A percentile compares a stretch with the other conserved stretches of the same genome.
These are phyloP conservation scores for Sebastiscus albofasciatus DNA, from an alignment of 2,797 vertebrate species.

Conservation along the genomic window DNA sequence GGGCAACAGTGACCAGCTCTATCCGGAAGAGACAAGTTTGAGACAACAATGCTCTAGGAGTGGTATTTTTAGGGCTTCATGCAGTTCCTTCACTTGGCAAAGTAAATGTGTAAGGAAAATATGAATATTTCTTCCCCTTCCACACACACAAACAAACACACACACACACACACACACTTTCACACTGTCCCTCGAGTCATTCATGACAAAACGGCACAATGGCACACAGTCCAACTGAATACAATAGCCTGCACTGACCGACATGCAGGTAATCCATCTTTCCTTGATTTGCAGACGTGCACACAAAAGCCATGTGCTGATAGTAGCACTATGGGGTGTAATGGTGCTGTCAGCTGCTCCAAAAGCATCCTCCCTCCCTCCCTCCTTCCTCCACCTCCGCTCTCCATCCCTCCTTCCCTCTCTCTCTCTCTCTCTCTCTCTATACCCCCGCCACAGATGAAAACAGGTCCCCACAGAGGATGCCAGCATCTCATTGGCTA, in stretches of 20 bases:
- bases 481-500: conserved; percentile 79
- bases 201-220: conserved; percentile 36
- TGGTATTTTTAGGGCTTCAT: background rate
- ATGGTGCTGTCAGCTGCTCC: conserved; percentile 76
- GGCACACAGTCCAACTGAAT: conserved; percentile 13
- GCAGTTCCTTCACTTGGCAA: background rate
- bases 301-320: conserved; percentile 78
- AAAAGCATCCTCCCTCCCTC: conserved; percentile 51
- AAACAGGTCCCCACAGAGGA: conserved; percentile 77
- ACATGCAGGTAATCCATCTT: conserved; percentile 72
- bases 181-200: conserved; percentile 11
- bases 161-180: background rate
- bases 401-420: conserved; percentile 15
- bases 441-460: conserved; percentile 57
- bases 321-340: conserved; percentile 70
- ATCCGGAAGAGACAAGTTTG: conserved; percentile 24
- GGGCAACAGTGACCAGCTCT: conserved; percentile 35
- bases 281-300: conserved; percentile 62
- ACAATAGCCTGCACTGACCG: conserved; percentile 64
- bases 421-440: conserved; percentile 23
- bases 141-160: background rate
- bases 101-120: background rate
- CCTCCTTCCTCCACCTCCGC: conserved; percentile 9
- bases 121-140: background rate
- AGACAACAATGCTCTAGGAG: conserved; percentile 31